Evolutionary conservation across 2,797 vertebrate species (phyloP).

Genomic region (Holocentrus rufus): DNA sequence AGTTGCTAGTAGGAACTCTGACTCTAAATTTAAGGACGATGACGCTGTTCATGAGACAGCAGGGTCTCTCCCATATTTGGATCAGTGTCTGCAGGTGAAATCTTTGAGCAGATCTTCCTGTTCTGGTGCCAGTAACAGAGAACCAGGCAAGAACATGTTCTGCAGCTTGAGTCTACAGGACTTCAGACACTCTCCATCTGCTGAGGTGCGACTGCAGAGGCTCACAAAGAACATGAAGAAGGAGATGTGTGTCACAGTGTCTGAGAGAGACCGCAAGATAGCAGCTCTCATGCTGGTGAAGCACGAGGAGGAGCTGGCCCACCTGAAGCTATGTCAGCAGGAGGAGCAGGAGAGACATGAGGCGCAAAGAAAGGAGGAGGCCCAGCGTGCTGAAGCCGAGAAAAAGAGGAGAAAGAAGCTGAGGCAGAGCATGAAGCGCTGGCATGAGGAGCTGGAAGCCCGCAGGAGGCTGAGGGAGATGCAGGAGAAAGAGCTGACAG

Average conservation of each 20-base stretch:
- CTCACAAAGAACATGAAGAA: conserved; percentile 72
- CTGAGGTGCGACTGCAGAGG: conserved; percentile 68
- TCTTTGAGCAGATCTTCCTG: conserved; percentile 43
- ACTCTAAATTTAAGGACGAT: conserved; percentile 25
- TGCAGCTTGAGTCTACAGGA: conserved; percentile 78
- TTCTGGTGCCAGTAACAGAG: conserved; percentile 30
- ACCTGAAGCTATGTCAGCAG: conserved; percentile 66
- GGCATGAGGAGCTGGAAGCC: conserved; percentile 74
- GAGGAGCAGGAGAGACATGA: conserved; percentile 79
- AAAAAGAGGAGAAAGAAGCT: conserved; percentile 72
- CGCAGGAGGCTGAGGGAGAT: conserved; percentile 59
- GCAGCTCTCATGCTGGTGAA: conserved; percentile 85
- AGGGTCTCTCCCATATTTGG: conserved; percentile 52
- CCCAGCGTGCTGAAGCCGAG: conserved; percentile 62
- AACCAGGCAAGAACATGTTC: conserved; percentile 48
- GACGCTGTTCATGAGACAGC: background rate
- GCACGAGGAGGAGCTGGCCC: conserved; percentile 78
- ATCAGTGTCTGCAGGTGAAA: conserved; percentile 53
- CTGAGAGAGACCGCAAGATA: conserved; percentile 85
- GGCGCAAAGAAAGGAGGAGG: conserved; percentile 69
- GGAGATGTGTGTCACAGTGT: conserved; percentile 73
- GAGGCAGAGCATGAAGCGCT: conserved; percentile 66
- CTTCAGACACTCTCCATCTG: conserved; percentile 64
- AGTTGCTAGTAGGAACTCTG: conserved; percentile 22
- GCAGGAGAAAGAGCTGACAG: conserved; percentile 44